Percentiles rank a stretch among this genome's conserved stretches.
Conservation (phyloP, 2,797 vertebrate genomes). For the Myotis vivesi region DNA sequence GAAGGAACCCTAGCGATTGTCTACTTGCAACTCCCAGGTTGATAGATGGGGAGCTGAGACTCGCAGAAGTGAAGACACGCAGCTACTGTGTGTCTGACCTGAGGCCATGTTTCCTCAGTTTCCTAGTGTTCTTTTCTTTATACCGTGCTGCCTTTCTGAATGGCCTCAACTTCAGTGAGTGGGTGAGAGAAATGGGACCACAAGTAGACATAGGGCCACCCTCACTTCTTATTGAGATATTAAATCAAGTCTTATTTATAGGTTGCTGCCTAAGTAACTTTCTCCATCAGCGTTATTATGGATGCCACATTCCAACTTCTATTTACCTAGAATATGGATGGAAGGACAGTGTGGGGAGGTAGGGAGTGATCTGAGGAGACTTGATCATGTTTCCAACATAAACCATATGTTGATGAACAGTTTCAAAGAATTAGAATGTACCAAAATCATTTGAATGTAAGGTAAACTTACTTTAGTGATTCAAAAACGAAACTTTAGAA, state of each 20-base stretch:
- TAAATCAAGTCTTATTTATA: neutral
- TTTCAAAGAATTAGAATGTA: slow-evolving; percentile 20
- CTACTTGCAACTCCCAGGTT: neutral
- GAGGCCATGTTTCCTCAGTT: neutral
- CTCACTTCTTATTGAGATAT: neutral
- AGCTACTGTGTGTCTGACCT: neutral
- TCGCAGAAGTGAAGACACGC: neutral
- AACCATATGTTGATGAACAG: neutral
- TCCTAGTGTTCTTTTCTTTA: neutral
- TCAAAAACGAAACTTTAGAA: neutral
- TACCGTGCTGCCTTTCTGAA: neutral
- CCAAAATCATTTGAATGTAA: neutral
- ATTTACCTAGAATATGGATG: neutral
- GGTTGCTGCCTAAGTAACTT: neutral
- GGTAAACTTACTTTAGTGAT: slow-evolving; percentile 8
- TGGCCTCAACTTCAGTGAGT: neutral
- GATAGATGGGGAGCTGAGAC: neutral
- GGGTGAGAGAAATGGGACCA: neutral
- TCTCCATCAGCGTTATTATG: neutral
- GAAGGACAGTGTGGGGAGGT: neutral
- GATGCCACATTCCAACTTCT: neutral
- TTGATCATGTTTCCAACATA: neutral
- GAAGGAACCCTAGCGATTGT: neutral
- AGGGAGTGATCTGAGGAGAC: neutral
- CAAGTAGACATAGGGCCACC: neutral